Base-by-base conservation (phyloP, 2,888 invertebrate species). In the Lithodes maja region DNA sequence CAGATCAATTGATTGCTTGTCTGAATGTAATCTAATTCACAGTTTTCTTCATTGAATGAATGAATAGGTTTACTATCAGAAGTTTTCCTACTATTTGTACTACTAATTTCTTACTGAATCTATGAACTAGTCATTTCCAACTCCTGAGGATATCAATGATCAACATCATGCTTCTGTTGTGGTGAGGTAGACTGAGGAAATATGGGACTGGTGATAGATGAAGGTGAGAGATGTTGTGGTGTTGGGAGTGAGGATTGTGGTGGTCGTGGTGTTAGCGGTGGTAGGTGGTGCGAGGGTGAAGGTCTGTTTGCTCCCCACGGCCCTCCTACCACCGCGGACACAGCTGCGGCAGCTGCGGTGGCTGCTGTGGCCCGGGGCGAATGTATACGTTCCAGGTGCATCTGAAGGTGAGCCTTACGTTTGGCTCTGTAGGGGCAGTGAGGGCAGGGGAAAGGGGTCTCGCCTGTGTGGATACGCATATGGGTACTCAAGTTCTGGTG, bases 381-480 rank as follows among this genome's bases (percentile, higher is more conserved):
- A 75, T 91, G 91, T 17, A 81, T 87, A 78, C 89, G 88, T 68
- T 86, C 81, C 80, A 91, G 55, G 81, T 89, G 89, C 77, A 89
- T 84, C 84, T 89, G 89, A 53, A 91, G 91, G 84, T 91, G 91
- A 54, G 88, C 89, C 86, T 91, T 91, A 33, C 89, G 83, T 77
- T 89, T 89, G 77, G 91, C 91, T 74, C 88, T 84, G 86, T 91
- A 91, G n/a, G 91, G 87, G 78, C 91, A 91, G 61, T 87, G 85
- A 68, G 90, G 91, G 80, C 91, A 91, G 71, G 87, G 90, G 83
- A 87, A 91, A 61, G 91, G 91, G 75, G 89, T 91, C 87, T 90
- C 87, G 84, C 91, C 91, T 74, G 91, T 91, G 83, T 91, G 91
- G 83, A 91, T 91, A 83, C 89, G 90, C 85, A 91, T 87, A 80